phyloP scores from a whole-genome alignment of 2,888 invertebrate genomes.

The Drosophila cracens region DNA sequence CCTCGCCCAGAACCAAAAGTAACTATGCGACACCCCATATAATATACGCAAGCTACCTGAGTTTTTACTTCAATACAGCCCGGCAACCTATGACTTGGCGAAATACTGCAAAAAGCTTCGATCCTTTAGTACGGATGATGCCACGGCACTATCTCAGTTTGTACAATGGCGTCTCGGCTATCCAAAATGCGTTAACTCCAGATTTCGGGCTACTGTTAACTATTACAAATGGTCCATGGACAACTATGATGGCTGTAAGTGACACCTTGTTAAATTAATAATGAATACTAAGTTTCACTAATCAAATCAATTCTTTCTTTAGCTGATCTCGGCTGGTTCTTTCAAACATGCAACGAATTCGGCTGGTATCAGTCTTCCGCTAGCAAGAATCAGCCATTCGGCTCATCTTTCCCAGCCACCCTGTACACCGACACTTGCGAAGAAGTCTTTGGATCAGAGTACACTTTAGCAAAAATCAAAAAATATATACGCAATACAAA shows the following conservation, averaged over 20 bases:
- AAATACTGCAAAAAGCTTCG: conserved; percentile 53
- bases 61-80: conserved; percentile 23
- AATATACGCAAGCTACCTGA: not conserved
- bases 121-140: conserved; percentile 51
- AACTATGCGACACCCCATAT: not conserved
- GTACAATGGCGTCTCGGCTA: conserved; percentile 52
- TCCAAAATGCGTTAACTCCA: conserved; percentile 52
- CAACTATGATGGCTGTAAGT: conserved; percentile 57
- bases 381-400: conserved; percentile 86
- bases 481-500: conserved; percentile 82
- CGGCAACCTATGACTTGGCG: conserved; percentile 47
- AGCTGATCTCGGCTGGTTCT: conserved; percentile 89
- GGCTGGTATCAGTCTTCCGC: conserved; percentile 92
- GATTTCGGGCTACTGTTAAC: conserved; percentile 52
- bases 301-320: conserved; percentile 68
- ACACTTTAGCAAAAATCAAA: conserved; percentile 40
- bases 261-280: not conserved
- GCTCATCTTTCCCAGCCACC: conserved; percentile 69
- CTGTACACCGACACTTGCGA: conserved; percentile 63
- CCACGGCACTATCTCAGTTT: conserved; percentile 56
- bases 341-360: conserved; percentile 93
- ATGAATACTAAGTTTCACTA: not conserved
- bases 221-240: conserved; percentile 60
- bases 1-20: conserved; percentile 75
- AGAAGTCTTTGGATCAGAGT: conserved; percentile 64